Conservation (phyloP, 2,888 invertebrate genomes). For the Brenthis ino region DNA sequence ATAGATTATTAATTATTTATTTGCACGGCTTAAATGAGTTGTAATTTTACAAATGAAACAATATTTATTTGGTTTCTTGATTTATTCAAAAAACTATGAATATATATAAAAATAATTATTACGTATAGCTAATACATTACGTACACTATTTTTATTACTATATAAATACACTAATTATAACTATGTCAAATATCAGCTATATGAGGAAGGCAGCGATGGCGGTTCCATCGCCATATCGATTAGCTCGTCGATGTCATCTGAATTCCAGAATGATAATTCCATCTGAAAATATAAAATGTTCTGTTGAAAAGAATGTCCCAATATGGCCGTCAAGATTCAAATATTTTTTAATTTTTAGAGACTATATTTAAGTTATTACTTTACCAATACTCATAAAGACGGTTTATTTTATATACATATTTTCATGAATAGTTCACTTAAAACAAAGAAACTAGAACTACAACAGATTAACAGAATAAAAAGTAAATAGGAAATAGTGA, state of each 20-base stretch:
- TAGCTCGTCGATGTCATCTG: slow-evolving; percentile 74
- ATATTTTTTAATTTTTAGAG: no score
- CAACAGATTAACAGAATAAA: no score
- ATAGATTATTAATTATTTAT: neutral
- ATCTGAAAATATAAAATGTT: slow-evolving; percentile 52
- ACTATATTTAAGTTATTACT: no score
- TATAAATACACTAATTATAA: slow-evolving; percentile 28
- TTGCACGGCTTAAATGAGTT: no score
- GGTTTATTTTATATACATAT: no score
- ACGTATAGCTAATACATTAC: slow-evolving; percentile 36
- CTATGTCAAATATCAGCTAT: slow-evolving; percentile 39
- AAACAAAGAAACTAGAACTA: no score
- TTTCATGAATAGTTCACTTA: no score
- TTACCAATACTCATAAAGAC: no score
- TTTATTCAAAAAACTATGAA: slow-evolving; percentile 41
- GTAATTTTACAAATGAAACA: neutral
- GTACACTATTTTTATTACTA: slow-evolving; percentile 28
- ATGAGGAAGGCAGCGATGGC: slow-evolving; percentile 54
- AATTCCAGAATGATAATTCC: slow-evolving; percentile 76
- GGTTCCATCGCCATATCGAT: slow-evolving; percentile 76
- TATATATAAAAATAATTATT: slow-evolving; percentile 47
- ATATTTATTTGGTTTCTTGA: slow-evolving; percentile 29
- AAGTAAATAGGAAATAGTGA: no score
- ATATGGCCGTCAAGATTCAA: no score
- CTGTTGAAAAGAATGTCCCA: no score